Evolutionary conservation across 1,140 invertebrate genomes (phyloP), one percentile per base, ranked within the genome.

Genomic region (Camponotus pennsylvanicus): DNA sequence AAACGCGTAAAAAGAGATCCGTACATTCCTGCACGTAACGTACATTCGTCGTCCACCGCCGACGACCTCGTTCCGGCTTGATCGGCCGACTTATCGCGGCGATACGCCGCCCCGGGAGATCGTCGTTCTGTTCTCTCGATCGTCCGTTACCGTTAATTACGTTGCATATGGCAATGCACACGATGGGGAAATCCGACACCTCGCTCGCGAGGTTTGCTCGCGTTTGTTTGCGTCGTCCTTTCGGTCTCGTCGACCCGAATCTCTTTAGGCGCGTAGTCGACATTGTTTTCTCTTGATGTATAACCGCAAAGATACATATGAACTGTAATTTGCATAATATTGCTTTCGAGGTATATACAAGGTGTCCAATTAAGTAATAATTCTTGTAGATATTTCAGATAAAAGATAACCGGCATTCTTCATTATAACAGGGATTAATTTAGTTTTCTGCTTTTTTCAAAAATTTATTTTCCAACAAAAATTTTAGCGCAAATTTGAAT

Each of bases 51-150:
- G 4, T 63, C 27, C 27, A 18, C 27, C 7, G 18, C 64, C 40
- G 57, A 80, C 70, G 77, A 80, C 77, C 77, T 27, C 77, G 64
- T 32, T 69, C 11, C 45, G 21, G 9, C 6, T 0, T 37, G 32
- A n/a, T 49, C 61, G 27, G 59, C 27, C 37, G 40, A 34, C 40
- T 64, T 66, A 40, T 45, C 40, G 55, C 6, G 13, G 9, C 52
- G 9, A 61, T 42, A 77, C 34, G n/a, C 7, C 57, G n/a, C n/a
- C 18, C 6, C 6, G 59, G 6, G 13, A 52, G 18, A 34, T 71
- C 27, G n/a, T 76, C 55, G 21, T 59, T n/a, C n/a, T 21, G 55
- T 21, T 18, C 15, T 52, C 18, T 34, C 32, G 32, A 71, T n/a
- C 9, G 0, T 40, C 2, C 18, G 40, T 40, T 32, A 2, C 11